Percentiles rank a stretch among this genome's conserved stretches.
Evolutionary conservation across 2,113 vertebrate species (phyloP).

Genomic region (Anguilla rostrata): DNA sequence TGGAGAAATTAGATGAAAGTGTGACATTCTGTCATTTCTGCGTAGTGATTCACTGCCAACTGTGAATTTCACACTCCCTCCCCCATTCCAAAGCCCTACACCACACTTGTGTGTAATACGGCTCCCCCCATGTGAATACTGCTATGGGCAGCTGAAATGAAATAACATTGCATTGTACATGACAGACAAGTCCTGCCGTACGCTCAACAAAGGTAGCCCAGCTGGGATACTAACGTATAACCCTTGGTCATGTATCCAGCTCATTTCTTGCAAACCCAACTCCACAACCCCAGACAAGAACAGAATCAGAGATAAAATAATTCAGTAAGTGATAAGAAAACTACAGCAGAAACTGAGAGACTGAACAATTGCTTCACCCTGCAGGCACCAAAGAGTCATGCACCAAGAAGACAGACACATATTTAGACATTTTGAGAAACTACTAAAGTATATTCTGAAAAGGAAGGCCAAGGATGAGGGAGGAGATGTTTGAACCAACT

Average conservation of each 20-base stretch:
- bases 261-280: no score
- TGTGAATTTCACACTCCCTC: background rate
- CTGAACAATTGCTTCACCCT: no score
- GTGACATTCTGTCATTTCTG: background rate
- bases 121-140: background rate
- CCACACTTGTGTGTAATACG: background rate
- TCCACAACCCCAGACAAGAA: no score
- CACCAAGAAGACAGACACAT: no score
- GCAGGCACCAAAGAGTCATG: no score
- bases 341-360: no score
- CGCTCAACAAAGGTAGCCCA: background rate
- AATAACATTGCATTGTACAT: background rate
- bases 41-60: background rate
- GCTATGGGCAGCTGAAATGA: background rate
- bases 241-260: background rate
- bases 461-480: no score
- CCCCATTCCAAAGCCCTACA: background rate
- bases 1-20: background rate
- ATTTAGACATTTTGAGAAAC: no score
- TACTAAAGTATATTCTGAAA: no score
- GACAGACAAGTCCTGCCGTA: background rate
- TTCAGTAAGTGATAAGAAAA: no score
- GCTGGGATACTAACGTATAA: background rate
- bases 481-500: no score
- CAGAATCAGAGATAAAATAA: no score